Evolutionary conservation across 2,113 vertebrate species (phyloP), one percentile per base, ranked within the genome.

Genomic region (Arvicanthis niloticus): DNA sequence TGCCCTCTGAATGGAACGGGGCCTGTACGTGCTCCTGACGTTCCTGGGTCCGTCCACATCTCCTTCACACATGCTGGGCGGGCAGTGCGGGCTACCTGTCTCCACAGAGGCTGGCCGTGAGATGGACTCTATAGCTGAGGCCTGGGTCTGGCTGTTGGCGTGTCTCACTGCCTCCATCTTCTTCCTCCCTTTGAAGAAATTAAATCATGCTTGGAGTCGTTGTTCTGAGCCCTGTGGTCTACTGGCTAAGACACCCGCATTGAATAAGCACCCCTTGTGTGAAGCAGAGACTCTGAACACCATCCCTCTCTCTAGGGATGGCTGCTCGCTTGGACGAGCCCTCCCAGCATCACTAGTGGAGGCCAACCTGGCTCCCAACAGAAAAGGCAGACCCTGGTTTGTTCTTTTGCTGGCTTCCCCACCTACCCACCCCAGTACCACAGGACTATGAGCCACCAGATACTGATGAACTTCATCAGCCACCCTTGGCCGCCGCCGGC

Each of bases 1-100:
- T 0, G 95, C 89, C 40, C 95, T 97, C 96, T 97, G 98, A 62
- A 97, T 96, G 8, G 97, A 97, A 11, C 97, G 92, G n/a, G 97
- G 97, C 24, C 98, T 89, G 90, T 93, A 96, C 6, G 95, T 96
- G 93, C 96, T 95, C 82, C 77, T 90, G 22, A 45, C 26, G 37
- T 60, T 88, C 60, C 26, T 7, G 2, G 80, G 82, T 40, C 78
- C 5, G 0, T 48, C 87, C 5, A 1, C 70, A 58, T 96, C 76
- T 13, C 1, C 80, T 6, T 85, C 94, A 56, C 31, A 29, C 2
- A 21, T 10, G 51, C 87, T 58, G 51, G 70, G 9, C 4, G 22
- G 13, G 8, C 82, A 58, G 88, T 4, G 56, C 37, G 81, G 77
- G 17, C 15, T 0, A 3, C 17, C 0, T 0, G 22, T 73, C 53